phyloP scores from a whole-genome alignment of 2,113 vertebrate genomes.

The Alosa alosa region DNA sequence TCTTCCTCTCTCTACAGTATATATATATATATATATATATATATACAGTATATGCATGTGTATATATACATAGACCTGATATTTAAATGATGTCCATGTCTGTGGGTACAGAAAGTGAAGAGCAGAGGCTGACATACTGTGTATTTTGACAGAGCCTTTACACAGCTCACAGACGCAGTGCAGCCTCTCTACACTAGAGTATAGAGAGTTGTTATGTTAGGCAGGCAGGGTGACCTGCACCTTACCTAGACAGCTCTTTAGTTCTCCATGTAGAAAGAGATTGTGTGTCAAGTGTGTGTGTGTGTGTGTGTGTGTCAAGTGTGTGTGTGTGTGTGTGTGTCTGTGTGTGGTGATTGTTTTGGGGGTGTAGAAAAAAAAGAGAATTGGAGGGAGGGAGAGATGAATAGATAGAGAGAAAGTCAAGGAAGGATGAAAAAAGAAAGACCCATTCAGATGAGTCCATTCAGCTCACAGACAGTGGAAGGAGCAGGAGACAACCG shows the following conservation, averaged over 20 bases:
- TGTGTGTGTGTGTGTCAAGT: no score
- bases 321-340: no score
- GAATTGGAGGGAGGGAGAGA: background rate
- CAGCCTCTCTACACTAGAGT: background rate
- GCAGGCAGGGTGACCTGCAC: background rate
- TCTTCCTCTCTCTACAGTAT: no score
- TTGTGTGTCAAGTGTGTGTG: no score
- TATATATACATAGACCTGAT: background rate
- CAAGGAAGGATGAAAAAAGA: background rate
- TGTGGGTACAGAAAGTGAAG: background rate
- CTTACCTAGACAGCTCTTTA: background rate
- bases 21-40: no score
- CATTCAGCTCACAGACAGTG: background rate
- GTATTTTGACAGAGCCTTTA: background rate
- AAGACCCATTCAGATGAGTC: background rate
- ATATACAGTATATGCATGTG: no score
- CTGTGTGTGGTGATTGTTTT: no score
- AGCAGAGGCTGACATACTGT: background rate
- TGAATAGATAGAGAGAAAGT: background rate
- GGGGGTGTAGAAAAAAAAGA: background rate
- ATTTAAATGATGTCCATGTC: background rate
- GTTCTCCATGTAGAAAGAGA: background rate
- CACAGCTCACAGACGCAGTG: background rate
- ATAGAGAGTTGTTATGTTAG: background rate
- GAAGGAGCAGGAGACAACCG: background rate